Evolutionary conservation across 2,797 vertebrate species (phyloP).

Genomic region (Pempheris klunzingeri): DNA sequence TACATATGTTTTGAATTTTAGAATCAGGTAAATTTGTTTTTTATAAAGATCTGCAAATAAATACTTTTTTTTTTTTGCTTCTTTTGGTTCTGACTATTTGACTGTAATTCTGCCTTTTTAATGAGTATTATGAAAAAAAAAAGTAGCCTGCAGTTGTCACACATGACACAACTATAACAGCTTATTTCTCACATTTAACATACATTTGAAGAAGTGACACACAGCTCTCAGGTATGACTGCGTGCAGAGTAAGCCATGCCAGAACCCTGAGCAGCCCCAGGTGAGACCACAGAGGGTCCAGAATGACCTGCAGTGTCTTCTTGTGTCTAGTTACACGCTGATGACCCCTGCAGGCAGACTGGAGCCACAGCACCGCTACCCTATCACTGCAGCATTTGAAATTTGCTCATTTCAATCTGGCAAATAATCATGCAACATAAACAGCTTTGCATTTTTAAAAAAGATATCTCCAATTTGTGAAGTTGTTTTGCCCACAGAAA

Average conservation of each 20-base stretch:
- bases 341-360: constrained; percentile 62
- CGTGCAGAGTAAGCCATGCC: background rate
- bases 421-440: background rate
- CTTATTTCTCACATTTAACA: too few relatives aligned
- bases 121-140: background rate
- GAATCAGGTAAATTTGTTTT: background rate
- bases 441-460: background rate
- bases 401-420: background rate
- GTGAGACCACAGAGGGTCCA: background rate
- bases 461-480: background rate
- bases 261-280: background rate
- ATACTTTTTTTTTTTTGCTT: accelerated
- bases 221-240: background rate
- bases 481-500: background rate
- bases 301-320: background rate
- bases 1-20: constrained; percentile 22
- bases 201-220: background rate
- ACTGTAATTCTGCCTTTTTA: background rate
- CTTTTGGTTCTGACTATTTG: background rate
- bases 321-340: constrained; percentile 41
- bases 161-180: too few relatives aligned
- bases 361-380: background rate
- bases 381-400: background rate
- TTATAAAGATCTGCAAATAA: background rate
- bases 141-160: background rate